Base-by-base conservation (phyloP, 30 jellyfish, hydroid and myxozoan genomes). In the Aurelia coerulea region DNA sequence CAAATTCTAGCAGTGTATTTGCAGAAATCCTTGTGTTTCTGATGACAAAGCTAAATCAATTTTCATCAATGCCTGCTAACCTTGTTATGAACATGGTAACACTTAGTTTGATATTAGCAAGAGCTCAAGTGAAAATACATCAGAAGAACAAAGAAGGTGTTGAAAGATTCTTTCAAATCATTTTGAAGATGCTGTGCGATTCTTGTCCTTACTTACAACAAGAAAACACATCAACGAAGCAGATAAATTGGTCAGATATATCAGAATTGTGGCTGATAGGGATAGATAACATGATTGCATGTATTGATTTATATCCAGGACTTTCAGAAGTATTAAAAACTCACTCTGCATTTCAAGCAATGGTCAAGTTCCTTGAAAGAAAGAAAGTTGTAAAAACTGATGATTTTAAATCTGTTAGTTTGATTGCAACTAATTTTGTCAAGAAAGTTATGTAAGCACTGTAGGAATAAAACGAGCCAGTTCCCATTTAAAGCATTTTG, bases 251-350 rank as follows among this genome's bases (percentile, higher is more conserved):
- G 84, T 1, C 52, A 16, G 81, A 84, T 5, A 73, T 84, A 8
- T 65, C 75, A 54, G 93, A 84, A 59, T 54, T 84, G 65, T 84
- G 93, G 93, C 62, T 73, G 32, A 66, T 84, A 41, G 87, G 78
- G 15, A 63, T 74, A 77, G 87, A 74, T 63, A 84, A 84, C 41
- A 33, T 60, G 37, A 58, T 42, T 58, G 82, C 74, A 31, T 72
- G 93, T 53, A 32, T 73, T 35, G 67, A 35, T 6, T n/a, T 49
- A 35, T 82, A 58, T 37, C 63, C 56, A 14, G 56, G 49, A 14
- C 42, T 82, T 34, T 49, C 54, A 52, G 76, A 68, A 0, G 62
- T 39, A 13, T 68, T 82, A 50, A 72, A 33, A 31, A 34, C 1
- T 37, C 72, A 58, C 60, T 71, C 32, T 17, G 58, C 14, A 1